These are phyloP conservation scores for Nephila pilipes DNA, from an alignment of 1,140 invertebrate genomes.

Conservation along the genomic window DNA sequence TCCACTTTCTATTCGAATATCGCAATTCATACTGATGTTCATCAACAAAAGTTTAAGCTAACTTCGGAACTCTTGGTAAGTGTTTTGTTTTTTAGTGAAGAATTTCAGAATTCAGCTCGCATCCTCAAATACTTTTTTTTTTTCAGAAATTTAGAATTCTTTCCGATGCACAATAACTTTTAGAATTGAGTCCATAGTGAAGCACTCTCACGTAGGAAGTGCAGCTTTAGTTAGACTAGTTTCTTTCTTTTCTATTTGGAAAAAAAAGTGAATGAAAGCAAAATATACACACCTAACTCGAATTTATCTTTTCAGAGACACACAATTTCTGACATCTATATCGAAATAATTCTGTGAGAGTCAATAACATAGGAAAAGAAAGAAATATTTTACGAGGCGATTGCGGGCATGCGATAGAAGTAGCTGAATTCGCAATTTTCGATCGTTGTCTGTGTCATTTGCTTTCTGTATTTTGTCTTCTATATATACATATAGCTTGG, in stretches of 20 bases:
- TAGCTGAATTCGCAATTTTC: not conserved
- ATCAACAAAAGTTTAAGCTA: not conserved
- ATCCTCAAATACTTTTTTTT: not conserved
- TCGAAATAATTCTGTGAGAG: slow-evolving; percentile 1
- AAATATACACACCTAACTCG: not conserved
- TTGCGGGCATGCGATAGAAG: not conserved
- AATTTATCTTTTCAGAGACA: not conserved
- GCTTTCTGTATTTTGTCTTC: not conserved
- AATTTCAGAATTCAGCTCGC: not conserved
- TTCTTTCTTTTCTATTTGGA: not conserved
- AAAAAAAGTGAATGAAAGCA: not conserved
- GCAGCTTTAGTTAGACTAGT: not conserved
- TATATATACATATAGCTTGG: not conserved
- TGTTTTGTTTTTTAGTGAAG: not conserved
- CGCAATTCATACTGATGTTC: not conserved
- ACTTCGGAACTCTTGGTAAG: not conserved
- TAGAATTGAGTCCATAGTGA: not conserved
- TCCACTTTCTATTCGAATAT: no score
- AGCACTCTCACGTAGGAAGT: not conserved
- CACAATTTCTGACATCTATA: not conserved
- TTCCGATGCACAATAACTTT: not conserved
- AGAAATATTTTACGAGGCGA: not conserved
- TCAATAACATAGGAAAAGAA: not conserved
- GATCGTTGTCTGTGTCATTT: not conserved
- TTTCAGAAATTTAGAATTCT: slow-evolving; percentile 14